A percentile compares a stretch with the other conserved stretches of the same genome.
These are phyloP conservation scores for Drosophila busckii DNA, from an alignment of 1,140 invertebrate species.

Conservation along the genomic window DNA sequence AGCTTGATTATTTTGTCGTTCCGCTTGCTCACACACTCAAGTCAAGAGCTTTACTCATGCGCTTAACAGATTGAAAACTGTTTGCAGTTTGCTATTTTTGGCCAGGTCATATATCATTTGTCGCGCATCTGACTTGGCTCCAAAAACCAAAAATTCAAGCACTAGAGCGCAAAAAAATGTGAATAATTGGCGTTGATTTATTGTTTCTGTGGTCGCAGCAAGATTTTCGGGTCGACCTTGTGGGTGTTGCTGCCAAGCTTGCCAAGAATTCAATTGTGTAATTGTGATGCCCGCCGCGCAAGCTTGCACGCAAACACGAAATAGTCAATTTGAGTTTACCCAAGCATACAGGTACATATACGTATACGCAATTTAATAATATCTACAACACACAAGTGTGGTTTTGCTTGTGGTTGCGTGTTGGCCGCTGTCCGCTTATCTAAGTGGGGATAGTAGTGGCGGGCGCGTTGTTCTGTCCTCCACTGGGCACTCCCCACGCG, in stretches of 20 bases:
- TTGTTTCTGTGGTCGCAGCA: conserved; percentile 51
- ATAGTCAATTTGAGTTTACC: conserved; percentile 7
- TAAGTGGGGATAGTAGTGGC: conserved; percentile 42
- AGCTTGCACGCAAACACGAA: conserved; percentile 7
- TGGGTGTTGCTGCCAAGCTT: conserved; percentile 22
- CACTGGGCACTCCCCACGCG: conserved; percentile 52
- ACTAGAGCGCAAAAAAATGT: conserved; percentile 6
- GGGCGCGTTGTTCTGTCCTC: conserved; percentile 35
- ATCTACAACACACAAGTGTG: conserved; percentile 34
- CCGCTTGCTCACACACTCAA: not conserved
- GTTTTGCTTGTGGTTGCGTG: conserved; percentile 35
- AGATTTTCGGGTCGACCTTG: conserved; percentile 28
- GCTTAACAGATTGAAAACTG: conserved; percentile 51
- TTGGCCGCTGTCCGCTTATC: conserved; percentile 20
- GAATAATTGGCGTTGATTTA: conserved; percentile 72
- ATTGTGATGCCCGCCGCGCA: conserved; percentile 15
- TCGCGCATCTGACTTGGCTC: conserved; percentile 31
- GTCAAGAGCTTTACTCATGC: conserved; percentile 9
- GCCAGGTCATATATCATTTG: conserved; percentile 47
- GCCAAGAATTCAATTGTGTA: conserved; percentile 62
- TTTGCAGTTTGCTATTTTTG: conserved; percentile 33
- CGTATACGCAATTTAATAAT: conserved; percentile 48
- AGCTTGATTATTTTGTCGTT: conserved; percentile 49
- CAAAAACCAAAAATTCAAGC: conserved; percentile 6
- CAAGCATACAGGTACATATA: conserved; percentile 2